Evolutionary conservation across 2,113 vertebrate genomes (phyloP).

Genomic region (Albula glossodonta): DNA sequence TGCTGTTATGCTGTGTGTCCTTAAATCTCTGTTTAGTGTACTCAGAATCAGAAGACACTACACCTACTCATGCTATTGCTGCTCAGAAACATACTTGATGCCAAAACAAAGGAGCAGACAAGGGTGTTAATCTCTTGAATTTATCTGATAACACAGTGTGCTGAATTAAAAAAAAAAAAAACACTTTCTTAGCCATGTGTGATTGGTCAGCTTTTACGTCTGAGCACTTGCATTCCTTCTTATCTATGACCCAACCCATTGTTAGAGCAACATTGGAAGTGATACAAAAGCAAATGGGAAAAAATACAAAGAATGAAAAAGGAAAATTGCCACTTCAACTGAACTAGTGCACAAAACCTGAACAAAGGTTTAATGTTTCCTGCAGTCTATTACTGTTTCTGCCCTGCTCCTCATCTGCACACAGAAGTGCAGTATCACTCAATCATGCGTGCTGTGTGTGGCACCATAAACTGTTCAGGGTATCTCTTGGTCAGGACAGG

Average conservation of each 20-base stretch:
- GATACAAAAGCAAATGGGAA: neutral
- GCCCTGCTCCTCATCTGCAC: no score
- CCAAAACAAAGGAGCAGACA: slow-evolving; percentile 7
- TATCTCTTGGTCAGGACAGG: neutral
- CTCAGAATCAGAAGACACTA: neutral
- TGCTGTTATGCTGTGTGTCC: neutral
- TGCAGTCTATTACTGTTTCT: no score
- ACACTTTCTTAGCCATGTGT: no score
- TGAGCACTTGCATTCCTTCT: neutral
- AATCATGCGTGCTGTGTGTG: neutral
- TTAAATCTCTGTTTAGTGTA: slow-evolving; percentile 1
- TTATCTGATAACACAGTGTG: neutral
- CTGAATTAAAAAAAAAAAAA: neutral
- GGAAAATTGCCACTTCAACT: no score
- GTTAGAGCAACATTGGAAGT: neutral
- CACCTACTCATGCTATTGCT: neutral
- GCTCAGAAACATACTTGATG: neutral
- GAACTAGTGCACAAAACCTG: no score
- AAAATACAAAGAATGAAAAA: no score
- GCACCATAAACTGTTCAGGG: neutral
- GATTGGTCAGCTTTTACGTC: neutral
- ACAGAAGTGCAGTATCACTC: neutral
- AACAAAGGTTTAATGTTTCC: no score
- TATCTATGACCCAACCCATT: neutral
- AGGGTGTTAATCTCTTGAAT: neutral